Evolutionary conservation across 2,888 invertebrate genomes (phyloP).

Genomic region (Andricus quercusramuli): DNA sequence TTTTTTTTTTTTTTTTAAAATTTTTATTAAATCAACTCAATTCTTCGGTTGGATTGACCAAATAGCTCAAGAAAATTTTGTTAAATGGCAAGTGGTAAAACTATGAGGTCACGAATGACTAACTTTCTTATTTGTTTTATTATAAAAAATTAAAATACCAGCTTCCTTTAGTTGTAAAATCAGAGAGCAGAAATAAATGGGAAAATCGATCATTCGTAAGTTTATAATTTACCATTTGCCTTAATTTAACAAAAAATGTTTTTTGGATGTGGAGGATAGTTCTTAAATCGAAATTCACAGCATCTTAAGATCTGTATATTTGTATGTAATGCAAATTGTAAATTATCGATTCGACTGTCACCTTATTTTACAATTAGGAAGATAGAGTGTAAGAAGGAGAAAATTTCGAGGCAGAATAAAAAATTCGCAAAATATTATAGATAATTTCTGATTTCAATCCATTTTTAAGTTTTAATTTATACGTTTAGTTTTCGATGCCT

Average conservation of each 20-base stretch:
- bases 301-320: conserved; percentile 26
- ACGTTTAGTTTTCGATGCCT: background rate
- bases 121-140: no score
- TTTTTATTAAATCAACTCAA: background rate
- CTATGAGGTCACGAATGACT: no score
- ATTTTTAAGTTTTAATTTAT: background rate
- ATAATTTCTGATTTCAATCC: background rate
- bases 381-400: conserved; percentile 16
- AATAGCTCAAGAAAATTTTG: background rate
- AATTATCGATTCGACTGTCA: conserved; percentile 32
- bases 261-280: conserved; percentile 10
- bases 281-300: conserved; percentile 26
- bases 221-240: no score
- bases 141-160: no score
- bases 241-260: background rate
- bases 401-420: conserved; percentile 34
- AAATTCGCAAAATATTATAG: conserved; percentile 17
- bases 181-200: no score
- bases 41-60: background rate
- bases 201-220: no score
- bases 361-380: conserved; percentile 11
- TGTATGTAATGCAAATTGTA: conserved; percentile 33
- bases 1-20: conserved; percentile 3
- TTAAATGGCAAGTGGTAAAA: background rate
- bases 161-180: no score